These are phyloP conservation scores for Cranoglanis bouderius DNA, from an alignment of 2,113 vertebrate species.

Conservation along the genomic window DNA sequence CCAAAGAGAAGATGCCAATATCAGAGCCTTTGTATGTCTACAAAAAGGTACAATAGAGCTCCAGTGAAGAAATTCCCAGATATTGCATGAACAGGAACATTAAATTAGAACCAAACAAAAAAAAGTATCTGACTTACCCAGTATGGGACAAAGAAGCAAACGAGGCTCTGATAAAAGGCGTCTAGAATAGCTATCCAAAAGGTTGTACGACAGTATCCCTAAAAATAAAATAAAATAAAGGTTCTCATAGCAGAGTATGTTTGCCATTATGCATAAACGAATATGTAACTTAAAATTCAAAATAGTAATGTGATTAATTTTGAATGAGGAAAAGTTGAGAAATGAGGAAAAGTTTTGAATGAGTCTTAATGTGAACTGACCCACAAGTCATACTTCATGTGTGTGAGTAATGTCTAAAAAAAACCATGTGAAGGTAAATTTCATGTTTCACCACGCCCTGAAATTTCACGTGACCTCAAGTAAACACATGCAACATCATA, in stretches of 20 bases:
- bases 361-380: neutral
- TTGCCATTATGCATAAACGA: neutral
- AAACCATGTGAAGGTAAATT: neutral
- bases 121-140: conserved; percentile 75
- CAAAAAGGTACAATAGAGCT: conserved; percentile 43
- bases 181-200: conserved; percentile 87
- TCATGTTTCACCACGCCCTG: neutral
- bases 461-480: neutral
- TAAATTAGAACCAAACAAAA: conserved; percentile 7
- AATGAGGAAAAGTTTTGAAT: too few relatives aligned
- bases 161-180: conserved; percentile 91
- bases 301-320: neutral
- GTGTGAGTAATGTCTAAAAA: neutral
- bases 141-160: conserved; percentile 92
- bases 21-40: conserved; percentile 83
- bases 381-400: neutral
- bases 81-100: conserved; percentile 3
- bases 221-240: conserved; percentile 49
- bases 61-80: neutral
- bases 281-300: neutral
- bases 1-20: conserved; percentile 85
- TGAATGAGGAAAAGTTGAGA: neutral
- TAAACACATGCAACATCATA: neutral
- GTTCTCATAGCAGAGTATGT: neutral
- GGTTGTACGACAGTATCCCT: conserved; percentile 81